Conservation (phyloP, 2,797 vertebrate species). For the Smutsia gigantea region DNA sequence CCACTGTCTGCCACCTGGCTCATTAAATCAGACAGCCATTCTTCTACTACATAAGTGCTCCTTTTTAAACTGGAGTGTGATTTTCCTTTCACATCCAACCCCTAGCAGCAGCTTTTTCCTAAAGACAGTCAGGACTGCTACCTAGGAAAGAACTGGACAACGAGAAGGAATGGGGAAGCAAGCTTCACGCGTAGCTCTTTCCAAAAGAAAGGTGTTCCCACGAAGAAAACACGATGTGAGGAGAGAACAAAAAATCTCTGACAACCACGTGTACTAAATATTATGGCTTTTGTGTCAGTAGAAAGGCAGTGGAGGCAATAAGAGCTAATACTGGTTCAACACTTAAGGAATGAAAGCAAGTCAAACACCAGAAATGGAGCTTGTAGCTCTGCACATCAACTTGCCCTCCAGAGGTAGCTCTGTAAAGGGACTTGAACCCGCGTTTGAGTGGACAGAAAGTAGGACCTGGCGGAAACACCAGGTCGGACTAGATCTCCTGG, state of each 20-base stretch:
- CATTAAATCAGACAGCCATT: conserved; percentile 54
- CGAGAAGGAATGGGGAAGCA: not conserved
- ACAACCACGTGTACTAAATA: not conserved
- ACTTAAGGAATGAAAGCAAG: not conserved
- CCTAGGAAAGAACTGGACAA: not conserved
- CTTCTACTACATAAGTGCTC: not conserved
- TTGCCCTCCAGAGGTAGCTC: not conserved
- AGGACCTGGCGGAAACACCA: not conserved
- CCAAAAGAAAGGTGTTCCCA: not conserved
- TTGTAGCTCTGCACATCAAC: not conserved
- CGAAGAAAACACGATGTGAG: not conserved
- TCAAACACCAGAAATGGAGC: not conserved
- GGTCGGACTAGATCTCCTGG: not conserved
- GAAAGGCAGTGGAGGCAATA: not conserved
- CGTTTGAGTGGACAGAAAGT: not conserved
- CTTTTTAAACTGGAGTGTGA: conserved; percentile 27
- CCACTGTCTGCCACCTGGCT: conserved; percentile 61
- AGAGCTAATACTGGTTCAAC: not conserved
- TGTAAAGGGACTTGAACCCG: not conserved
- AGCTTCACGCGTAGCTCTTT: not conserved
- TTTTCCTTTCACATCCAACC: conserved; percentile 34
- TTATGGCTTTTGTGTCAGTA: not conserved
- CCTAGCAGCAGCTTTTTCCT: not conserved
- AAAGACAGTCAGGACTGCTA: not conserved
- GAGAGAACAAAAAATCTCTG: not conserved